Base-by-base conservation (phyloP, 35 echinoderm and acorn worm species). In the Heliocidaris erythrogramma region DNA sequence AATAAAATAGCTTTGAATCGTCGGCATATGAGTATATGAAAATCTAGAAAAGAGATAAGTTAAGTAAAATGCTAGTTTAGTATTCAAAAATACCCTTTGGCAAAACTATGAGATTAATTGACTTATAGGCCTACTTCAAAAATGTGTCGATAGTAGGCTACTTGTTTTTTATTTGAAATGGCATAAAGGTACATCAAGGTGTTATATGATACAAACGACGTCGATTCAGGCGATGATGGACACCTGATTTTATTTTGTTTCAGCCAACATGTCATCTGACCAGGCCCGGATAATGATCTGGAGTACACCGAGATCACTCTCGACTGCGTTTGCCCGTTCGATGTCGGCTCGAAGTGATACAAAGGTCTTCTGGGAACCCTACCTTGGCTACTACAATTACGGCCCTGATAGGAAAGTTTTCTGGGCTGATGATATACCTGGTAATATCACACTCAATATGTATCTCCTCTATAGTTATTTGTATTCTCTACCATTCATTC, bases 371-470 rank as follows among this genome's bases (percentile, higher is more conserved):
- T 89, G 31, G 31, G 87, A 89, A 13, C 87, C 87, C 30, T 89
- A 89, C 29, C 47, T 89, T 18, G 29, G 14, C 47, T 89, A 31
- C 32, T 89, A 42, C 31, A 42, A 4, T 24, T 89, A 7, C 47
- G 87, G 87, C 29, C 87, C 87, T 11, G 32, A 89, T 16, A 89
- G 87, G 87, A 89, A n/a, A 89, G 4, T 31, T 12, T 13, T 4
- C 31, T 48, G 87, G 87, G 87, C 87, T n/a, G 31, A 89, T 35
- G 87, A 89, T 89, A 89, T 89, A 89, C 87, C 12, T 42, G 87
- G 87, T 89, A 89, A 42, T 31, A 21, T 87, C 5, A n/a, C 31
- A 32, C 12, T 21, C 85, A 86, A 18, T n/a, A 86, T n/a, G 9
- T 8, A 14, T 29, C 21, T 86, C 31, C 31, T 32, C 5, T 86